Conservation (phyloP, 2,113 vertebrate genomes). For the Dasypus novemcinctus region DNA sequence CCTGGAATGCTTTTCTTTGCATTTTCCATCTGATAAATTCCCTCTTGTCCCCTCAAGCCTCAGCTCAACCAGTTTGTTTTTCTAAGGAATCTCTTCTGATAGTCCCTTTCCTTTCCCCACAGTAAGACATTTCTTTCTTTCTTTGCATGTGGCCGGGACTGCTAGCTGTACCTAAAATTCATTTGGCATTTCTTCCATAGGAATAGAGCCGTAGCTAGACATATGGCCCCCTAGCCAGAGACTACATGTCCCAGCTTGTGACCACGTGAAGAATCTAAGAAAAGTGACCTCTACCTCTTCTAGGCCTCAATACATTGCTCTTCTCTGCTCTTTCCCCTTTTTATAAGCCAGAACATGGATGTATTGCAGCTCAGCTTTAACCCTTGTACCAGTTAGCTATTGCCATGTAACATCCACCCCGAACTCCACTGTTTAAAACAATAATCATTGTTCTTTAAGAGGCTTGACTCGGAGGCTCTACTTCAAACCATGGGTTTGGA, state of each 20-base stretch:
- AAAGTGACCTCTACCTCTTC: neutral
- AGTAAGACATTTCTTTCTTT: neutral
- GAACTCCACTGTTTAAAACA: neutral
- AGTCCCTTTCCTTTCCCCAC: neutral
- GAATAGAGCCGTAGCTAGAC: neutral
- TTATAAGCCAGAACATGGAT: neutral
- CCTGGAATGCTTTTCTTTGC: neutral
- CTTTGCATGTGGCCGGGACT: neutral
- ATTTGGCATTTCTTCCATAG: neutral
- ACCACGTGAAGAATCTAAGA: neutral
- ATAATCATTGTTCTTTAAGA: neutral
- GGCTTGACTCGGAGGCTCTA: neutral
- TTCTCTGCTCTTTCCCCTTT: neutral
- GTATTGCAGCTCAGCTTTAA: neutral
- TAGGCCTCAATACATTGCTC: neutral
- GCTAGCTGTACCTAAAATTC: neutral
- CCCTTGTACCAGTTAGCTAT: neutral
- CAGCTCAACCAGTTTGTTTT: conserved; percentile 5
- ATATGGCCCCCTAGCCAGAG: neutral
- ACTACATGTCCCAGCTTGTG: neutral
- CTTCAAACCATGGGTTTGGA: neutral
- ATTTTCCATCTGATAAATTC: neutral
- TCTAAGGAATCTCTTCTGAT: neutral
- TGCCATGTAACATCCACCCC: neutral
- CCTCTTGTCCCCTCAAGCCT: neutral